Conservation (phyloP, 2,797 vertebrate species). For the Squalus acanthias region DNA sequence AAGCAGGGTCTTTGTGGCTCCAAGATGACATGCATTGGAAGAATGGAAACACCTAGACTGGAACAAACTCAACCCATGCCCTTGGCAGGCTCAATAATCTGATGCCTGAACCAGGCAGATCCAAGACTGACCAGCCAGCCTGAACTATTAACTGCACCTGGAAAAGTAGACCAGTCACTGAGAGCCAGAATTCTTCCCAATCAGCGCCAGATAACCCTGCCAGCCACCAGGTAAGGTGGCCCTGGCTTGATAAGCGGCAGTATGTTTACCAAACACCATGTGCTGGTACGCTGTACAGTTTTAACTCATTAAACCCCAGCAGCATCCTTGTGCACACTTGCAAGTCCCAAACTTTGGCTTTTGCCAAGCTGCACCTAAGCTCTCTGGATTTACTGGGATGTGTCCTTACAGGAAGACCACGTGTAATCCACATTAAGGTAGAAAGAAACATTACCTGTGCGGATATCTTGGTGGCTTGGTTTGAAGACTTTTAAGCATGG, state of each 20-base stretch:
- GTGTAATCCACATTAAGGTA: not conserved
- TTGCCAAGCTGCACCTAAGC: not conserved
- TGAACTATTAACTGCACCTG: no score
- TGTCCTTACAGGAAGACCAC: not conserved
- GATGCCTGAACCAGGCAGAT: no score
- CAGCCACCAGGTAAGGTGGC: not conserved
- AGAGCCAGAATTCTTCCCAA: no score
- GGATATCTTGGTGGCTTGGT: not conserved
- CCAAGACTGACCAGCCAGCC: no score
- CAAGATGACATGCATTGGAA: no score
- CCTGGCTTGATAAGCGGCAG: no score
- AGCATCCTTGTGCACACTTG: not conserved
- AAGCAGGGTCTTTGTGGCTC: no score
- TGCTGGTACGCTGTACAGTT: not conserved
- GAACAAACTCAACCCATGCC: no score
- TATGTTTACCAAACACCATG: not conserved
- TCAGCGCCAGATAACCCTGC: not conserved
- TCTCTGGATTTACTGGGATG: not conserved
- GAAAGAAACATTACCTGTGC: not conserved
- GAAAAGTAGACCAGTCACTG: no score
- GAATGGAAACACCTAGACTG: no score
- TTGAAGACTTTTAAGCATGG: not conserved
- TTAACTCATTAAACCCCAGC: not conserved
- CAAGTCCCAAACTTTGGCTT: not conserved
- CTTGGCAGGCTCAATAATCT: no score